Conservation (phyloP, 2,113 vertebrate species). For the Pomatostomus ruficeps region DNA sequence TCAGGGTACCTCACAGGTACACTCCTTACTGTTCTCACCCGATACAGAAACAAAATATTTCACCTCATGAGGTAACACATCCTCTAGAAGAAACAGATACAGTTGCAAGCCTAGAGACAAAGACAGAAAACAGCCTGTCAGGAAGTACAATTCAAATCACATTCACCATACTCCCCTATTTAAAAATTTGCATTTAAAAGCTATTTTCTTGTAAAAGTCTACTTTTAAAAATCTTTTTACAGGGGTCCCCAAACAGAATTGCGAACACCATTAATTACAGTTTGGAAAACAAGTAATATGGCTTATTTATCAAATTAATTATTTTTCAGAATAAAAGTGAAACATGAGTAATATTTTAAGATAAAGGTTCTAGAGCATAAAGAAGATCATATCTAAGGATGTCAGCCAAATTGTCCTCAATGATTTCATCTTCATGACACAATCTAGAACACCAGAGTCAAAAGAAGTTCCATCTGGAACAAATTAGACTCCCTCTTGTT, state of each 20-base stretch:
- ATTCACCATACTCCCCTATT: neutral
- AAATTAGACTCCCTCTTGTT: neutral
- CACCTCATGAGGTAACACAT: fast-evolving
- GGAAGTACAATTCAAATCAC: neutral
- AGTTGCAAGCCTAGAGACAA: neutral
- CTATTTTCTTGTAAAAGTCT: neutral
- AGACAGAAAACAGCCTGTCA: neutral
- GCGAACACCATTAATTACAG: neutral
- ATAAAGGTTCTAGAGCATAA: neutral
- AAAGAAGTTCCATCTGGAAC: neutral
- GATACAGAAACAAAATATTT: neutral
- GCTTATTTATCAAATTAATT: neutral
- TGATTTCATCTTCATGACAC: neutral
- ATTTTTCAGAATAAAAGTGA: neutral
- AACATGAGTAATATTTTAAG: neutral
- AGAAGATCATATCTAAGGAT: neutral
- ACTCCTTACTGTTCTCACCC: neutral
- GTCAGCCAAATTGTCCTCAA: neutral
- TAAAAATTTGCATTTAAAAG: neutral
- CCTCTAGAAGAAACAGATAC: neutral
- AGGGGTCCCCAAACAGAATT: fast-evolving
- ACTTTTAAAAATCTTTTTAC: neutral
- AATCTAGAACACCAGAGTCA: neutral
- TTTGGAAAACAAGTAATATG: neutral
- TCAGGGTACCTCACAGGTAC: neutral